Evolutionary conservation across 2,113 vertebrate genomes (phyloP), one percentile per base, ranked within the genome.

Genomic region (Lepisosteus osseus): DNA sequence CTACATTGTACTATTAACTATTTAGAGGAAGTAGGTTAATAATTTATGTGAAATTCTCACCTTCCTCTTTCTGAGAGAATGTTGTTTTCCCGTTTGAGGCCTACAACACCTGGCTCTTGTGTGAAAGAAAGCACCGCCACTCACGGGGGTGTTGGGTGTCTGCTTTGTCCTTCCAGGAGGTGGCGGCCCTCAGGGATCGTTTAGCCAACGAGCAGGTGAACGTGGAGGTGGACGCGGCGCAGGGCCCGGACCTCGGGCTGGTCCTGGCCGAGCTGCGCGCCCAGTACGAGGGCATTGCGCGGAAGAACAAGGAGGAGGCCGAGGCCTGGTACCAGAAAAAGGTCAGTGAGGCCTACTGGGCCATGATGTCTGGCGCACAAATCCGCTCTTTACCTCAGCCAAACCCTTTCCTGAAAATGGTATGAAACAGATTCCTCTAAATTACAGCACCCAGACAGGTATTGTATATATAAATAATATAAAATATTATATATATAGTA

Each of bases 281-380:
- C 43, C 90, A 94, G 74, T 94, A 94, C 14, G 93, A 94, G 65
- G 85, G 86, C 17, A 91, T 94, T 4, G 74, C 88, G 15, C 84
- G 85, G 61, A 93, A 93, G 76, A 94, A 92, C 85, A 92, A 93
- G 74, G 92, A 92, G 56, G 92, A 94, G 1, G 81, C 92, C 0
- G 91, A 94, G 70, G 43, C 82, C 69, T 92, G 92, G 89, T 94
- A 91, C 77, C 79, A 91, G 6, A 89, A 86, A 77, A 92, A 94
- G 92, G 93, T 93, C 55, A 65, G 80, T 75, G 5, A 17, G 12
- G 45, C 64, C 66, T 29, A 29, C 1, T 29, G 29, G 29, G 29
- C 29, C 29, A 29, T 29, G 29, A 29, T 29, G 29, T 29, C 29
- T 29, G 29, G 29, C 29, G 29, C 29, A 29, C 29, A 29, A 29